Percentiles rank a stretch among this genome's conserved stretches.
phyloP scores from a whole-genome alignment of 2,888 invertebrate genomes.

The Sinelater perroti region DNA sequence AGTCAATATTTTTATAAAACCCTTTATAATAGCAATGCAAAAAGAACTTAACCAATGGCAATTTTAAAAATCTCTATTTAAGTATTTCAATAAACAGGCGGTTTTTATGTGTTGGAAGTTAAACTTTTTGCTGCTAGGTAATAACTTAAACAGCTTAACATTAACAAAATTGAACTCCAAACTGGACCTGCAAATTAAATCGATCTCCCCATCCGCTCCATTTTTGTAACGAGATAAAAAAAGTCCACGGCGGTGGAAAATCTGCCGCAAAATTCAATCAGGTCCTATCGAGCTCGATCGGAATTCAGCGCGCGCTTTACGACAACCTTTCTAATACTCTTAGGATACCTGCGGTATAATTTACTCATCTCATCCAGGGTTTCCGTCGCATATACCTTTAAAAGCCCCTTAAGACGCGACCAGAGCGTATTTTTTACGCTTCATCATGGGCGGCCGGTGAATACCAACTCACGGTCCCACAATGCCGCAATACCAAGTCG shows the following conservation, averaged over 20 bases:
- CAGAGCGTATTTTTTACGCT: conserved; percentile 25
- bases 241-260: too few relatives aligned
- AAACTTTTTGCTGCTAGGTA: too few relatives aligned
- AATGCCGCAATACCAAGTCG: conserved; percentile 7
- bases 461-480: conserved; percentile 20
- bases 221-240: too few relatives aligned
- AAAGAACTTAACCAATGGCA: too few relatives aligned
- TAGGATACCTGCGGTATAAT: conserved; percentile 27
- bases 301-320: conserved; percentile 11
- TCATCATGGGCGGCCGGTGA: conserved; percentile 15
- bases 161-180: too few relatives aligned
- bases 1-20: too few relatives aligned
- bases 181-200: too few relatives aligned
- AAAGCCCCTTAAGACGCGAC: conserved; percentile 24
- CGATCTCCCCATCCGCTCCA: too few relatives aligned
- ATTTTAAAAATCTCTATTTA: too few relatives aligned
- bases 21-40: too few relatives aligned
- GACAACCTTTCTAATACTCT: conserved; percentile 15
- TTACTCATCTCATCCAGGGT: conserved; percentile 19
- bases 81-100: too few relatives aligned
- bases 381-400: conserved; percentile 10
- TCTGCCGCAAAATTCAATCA: conserved; percentile 17
- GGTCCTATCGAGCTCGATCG: conserved; percentile 13
- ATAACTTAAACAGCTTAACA: not conserved
- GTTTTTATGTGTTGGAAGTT: too few relatives aligned